Conservation (phyloP, 2,113 vertebrate genomes). For the Scomber scombrus region DNA sequence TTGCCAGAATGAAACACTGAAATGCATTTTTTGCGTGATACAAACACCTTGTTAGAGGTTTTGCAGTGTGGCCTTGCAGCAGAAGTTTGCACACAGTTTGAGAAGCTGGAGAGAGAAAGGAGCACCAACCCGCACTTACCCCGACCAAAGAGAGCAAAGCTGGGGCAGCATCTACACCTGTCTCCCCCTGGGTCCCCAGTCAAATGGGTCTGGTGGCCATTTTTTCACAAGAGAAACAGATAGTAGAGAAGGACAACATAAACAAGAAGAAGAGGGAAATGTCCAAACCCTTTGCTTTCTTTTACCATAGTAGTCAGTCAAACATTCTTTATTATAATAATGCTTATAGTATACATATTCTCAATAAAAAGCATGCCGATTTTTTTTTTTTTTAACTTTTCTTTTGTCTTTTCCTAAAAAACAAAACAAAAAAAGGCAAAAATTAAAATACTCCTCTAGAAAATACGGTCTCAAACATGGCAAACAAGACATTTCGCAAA, state of each 20-base stretch:
- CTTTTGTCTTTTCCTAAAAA: constrained; percentile 53
- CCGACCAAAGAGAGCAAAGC: constrained; percentile 77
- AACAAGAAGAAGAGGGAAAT: constrained; percentile 77
- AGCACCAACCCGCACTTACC: constrained; percentile 78
- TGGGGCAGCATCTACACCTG: constrained; percentile 73
- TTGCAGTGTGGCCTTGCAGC: neutral
- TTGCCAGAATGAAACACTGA: constrained; percentile 3
- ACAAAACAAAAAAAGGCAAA: constrained; percentile 55
- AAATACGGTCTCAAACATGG: constrained; percentile 77
- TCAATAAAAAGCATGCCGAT: constrained; percentile 82
- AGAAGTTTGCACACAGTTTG: constrained; percentile 28
- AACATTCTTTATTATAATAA: constrained; percentile 84
- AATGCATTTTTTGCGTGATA: constrained; percentile 1
- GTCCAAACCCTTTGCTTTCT: constrained; percentile 78
- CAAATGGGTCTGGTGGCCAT: constrained; percentile 77
- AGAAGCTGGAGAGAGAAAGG: constrained; percentile 80
- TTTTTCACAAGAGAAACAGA: constrained; percentile 77
- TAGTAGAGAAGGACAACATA: constrained; percentile 69
- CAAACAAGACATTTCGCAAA: constrained; percentile 81
- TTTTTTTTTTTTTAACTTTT: constrained; percentile 20
- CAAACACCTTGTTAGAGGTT: neutral
- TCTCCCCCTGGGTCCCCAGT: constrained; percentile 72
- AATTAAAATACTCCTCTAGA: constrained; percentile 77
- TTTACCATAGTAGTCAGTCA: constrained; percentile 79
- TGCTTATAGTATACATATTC: constrained; percentile 79